phyloP scores from a whole-genome alignment of 2,888 invertebrate species.

The Zeuzera pyrina region DNA sequence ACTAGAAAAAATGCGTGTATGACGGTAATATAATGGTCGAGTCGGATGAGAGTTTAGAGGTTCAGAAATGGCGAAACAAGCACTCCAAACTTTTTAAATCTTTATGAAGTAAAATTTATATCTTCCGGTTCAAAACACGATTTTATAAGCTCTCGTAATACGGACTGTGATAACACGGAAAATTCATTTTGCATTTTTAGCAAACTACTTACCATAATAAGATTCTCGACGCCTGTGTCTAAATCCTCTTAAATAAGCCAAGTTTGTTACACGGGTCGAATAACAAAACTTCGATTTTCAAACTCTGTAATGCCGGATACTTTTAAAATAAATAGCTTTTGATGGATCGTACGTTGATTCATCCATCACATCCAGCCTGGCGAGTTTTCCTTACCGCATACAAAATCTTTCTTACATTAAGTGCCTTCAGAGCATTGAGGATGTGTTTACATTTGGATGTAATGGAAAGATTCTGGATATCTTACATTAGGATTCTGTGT shows the following conservation, averaged over 20 bases:
- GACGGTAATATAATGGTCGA: no score
- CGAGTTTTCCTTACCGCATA: no score
- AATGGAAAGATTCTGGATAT: no score
- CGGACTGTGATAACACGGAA: background rate
- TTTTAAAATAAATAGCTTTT: conserved; percentile 4
- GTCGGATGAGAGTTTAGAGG: no score
- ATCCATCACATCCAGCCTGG: no score
- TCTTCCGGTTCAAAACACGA: background rate
- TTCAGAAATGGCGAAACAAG: no score
- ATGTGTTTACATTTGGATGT: no score
- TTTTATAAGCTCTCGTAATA: background rate
- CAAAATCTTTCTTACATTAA: no score
- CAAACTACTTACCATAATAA: conserved; percentile 11
- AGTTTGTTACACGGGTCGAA: conserved; percentile 14
- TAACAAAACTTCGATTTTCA: conserved; percentile 1
- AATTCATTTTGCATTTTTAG: conserved; percentile 13
- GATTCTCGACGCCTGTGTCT: conserved; percentile 15
- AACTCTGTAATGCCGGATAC: conserved; percentile 2
- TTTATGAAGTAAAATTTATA: background rate
- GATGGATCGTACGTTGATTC: conserved; percentile 3
- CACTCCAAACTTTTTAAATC: background rate
- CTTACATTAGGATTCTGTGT: no score
- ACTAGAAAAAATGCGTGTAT: no score
- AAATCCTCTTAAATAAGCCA: conserved; percentile 30
- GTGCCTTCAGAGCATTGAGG: no score